Conservation (phyloP, 2,888 invertebrate genomes). For the Hanleya hanleyi region DNA sequence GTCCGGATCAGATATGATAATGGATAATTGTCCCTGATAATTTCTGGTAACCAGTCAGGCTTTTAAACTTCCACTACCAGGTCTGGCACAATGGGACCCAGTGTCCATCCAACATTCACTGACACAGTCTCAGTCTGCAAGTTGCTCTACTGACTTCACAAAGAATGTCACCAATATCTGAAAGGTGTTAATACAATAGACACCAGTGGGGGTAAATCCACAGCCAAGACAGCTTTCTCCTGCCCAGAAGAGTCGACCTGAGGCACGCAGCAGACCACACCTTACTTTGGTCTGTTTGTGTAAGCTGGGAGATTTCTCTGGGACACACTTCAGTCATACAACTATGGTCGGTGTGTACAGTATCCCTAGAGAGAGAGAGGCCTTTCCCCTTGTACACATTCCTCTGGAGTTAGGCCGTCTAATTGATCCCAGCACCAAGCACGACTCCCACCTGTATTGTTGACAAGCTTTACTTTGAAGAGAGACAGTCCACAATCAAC, state of each 20-base stretch:
- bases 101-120: too few species aligned
- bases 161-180: not conserved
- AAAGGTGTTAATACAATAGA: not conserved
- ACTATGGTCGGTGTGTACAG: not conserved
- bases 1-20: not conserved
- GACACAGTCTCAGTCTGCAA: too few species aligned
- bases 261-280: not conserved
- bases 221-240: not conserved
- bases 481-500: too few species aligned
- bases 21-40: conserved; percentile 1
- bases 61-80: not conserved
- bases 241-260: not conserved
- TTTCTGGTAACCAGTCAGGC: not conserved
- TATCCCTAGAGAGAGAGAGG: not conserved
- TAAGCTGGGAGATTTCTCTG: too few species aligned
- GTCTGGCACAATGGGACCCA: too few species aligned
- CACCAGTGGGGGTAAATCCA: not conserved
- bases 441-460: too few species aligned
- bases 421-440: too few species aligned
- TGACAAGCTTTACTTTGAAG: too few species aligned
- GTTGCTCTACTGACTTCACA: too few species aligned
- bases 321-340: not conserved
- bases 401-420: not conserved
- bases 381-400: not conserved
- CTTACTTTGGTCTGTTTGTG: not conserved